Conservation (phyloP, 23 tunicate genomes). For the Trididemnum clinides region DNA sequence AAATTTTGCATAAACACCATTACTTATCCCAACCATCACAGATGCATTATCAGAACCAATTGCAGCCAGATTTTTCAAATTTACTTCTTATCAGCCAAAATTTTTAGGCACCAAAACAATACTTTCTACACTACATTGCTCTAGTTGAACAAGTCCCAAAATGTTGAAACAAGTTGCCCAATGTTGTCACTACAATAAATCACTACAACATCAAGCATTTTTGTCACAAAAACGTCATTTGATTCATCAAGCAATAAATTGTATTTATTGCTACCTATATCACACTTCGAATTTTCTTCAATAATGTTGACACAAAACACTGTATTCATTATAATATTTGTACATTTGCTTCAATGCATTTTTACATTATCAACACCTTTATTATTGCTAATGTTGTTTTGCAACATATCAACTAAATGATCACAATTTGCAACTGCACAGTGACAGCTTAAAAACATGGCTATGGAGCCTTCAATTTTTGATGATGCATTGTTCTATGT, state of each 20-base stretch:
- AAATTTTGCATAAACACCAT: slow-evolving; percentile 28
- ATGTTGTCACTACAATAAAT: neutral
- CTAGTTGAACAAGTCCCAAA: neutral
- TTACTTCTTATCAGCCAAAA: neutral
- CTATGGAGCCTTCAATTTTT: neutral
- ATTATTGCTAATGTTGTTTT: neutral
- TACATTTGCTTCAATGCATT: slow-evolving; percentile 7
- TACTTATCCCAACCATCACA: slow-evolving; percentile 26
- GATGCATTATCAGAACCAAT: slow-evolving; percentile 8
- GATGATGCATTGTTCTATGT: neutral
- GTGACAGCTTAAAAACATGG: neutral
- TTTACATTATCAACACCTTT: neutral
- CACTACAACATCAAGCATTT: neutral
- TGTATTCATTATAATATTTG: neutral
- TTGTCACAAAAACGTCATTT: neutral
- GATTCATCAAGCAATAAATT: neutral
- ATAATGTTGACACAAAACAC: neutral
- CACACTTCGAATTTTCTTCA: neutral
- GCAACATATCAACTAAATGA: neutral
- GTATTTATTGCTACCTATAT: neutral
- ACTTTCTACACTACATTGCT: neutral
- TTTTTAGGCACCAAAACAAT: neutral
- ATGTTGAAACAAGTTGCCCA: neutral
- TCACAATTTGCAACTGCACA: slow-evolving; percentile 8
- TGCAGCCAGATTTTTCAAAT: neutral